phyloP scores from a whole-genome alignment of 37 sponge, comb jelly and placozoan genomes.

The Cladorhizidae sp. region DNA sequence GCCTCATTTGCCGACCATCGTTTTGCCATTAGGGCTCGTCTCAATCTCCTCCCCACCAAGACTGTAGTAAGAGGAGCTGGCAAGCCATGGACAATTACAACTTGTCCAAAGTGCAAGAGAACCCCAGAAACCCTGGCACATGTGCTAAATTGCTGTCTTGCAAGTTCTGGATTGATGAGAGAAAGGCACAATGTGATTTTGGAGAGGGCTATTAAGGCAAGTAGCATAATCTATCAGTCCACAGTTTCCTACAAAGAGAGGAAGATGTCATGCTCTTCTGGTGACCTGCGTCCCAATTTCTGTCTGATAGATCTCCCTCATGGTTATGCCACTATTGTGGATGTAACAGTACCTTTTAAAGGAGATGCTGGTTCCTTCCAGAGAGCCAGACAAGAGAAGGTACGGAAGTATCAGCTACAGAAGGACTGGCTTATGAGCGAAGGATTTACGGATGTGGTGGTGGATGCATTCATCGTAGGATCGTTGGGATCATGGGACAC shows the following conservation, averaged over 20 bases:
- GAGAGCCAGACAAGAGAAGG: too few species aligned
- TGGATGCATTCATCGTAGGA: too few species aligned
- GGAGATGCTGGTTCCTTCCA: too few species aligned
- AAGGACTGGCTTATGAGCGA: too few species aligned
- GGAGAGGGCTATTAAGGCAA: constrained; percentile 10
- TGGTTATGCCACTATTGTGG: constrained; percentile 11
- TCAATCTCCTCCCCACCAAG: constrained; percentile 37
- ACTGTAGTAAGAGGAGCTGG: constrained; percentile 21
- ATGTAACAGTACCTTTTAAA: constrained; percentile 38
- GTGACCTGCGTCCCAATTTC: constrained; percentile 17
- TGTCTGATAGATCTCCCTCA: not conserved
- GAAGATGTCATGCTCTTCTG: constrained; percentile 12
- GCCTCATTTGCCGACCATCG: constrained; percentile 33
- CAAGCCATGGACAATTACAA: not conserved
- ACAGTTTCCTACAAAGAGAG: constrained; percentile 5
- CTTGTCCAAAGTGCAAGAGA: constrained; percentile 8
- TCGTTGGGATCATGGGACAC: too few species aligned
- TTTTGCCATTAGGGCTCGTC: constrained; percentile 37
- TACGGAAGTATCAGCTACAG: too few species aligned
- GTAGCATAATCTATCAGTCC: too few species aligned
- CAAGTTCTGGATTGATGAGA: constrained; percentile 13
- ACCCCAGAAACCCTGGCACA: constrained; percentile 26
- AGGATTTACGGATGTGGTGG: too few species aligned
- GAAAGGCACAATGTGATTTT: constrained; percentile 22
- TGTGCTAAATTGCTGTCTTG: constrained; percentile 19